Conservation (phyloP, 2,113 vertebrate genomes). For the Tragelaphus buxtoni region DNA sequence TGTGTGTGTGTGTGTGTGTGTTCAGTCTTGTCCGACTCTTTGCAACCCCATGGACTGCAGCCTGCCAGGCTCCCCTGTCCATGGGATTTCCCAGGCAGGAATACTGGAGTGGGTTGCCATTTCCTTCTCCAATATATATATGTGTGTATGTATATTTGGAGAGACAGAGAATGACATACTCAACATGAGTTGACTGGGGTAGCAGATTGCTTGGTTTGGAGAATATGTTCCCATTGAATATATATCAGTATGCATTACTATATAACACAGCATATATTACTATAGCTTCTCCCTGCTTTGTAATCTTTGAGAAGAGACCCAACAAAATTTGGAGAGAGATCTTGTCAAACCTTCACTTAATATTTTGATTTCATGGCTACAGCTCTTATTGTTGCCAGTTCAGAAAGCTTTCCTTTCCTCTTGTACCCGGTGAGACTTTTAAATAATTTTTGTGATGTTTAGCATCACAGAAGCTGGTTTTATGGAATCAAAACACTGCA, state of each 20-base stretch:
- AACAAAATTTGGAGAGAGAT: neutral
- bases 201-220: neutral
- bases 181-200: neutral
- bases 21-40: neutral
- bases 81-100: neutral
- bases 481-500: neutral
- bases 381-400: neutral
- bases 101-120: neutral
- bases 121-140: neutral
- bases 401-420: neutral
- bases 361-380: neutral
- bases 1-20: neutral
- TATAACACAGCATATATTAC: neutral
- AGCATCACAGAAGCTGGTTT: neutral
- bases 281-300: neutral
- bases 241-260: neutral
- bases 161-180: neutral
- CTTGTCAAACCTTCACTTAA: neutral
- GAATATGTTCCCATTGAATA: neutral
- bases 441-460: neutral
- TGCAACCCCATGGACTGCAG: neutral
- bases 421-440: neutral
- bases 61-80: neutral
- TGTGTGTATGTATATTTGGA: too few relatives aligned
- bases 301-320: neutral